Evolutionary conservation across 2,113 vertebrate species (phyloP).

Genomic region (Synodontis membranacea): DNA sequence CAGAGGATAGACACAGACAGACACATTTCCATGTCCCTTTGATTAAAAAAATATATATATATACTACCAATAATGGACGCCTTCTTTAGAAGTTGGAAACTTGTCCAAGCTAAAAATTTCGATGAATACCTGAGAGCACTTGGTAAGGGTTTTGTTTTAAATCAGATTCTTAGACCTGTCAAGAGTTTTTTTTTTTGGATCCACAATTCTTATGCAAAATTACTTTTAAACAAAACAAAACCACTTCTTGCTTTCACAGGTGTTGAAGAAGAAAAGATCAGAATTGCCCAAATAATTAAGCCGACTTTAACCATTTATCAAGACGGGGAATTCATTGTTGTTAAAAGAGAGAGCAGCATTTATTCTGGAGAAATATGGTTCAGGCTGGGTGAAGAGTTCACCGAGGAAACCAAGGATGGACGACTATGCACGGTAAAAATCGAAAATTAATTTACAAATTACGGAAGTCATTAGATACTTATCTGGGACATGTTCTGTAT

Average conservation of each 20-base stretch:
- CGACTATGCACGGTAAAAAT: not conserved
- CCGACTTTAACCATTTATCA: not conserved
- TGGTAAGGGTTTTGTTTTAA: not conserved
- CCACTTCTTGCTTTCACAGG: not conserved
- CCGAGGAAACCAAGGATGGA: not conserved
- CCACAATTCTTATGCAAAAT: not conserved
- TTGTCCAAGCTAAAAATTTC: not conserved
- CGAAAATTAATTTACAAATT: not conserved
- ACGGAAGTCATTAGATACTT: not conserved
- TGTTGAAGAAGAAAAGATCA: not conserved
- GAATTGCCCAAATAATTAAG: not conserved
- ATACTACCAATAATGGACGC: not conserved
- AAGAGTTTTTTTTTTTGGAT: not conserved
- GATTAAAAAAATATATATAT: not conserved
- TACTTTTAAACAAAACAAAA: not conserved
- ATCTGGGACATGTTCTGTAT: not conserved
- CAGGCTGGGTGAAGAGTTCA: slow-evolving; percentile 7
- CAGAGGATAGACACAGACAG: not conserved
- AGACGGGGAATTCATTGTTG: not conserved
- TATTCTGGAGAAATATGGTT: not conserved
- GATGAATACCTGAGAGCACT: not conserved
- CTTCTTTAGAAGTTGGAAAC: not conserved
- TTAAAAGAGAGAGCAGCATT: not conserved
- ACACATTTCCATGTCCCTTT: not conserved
- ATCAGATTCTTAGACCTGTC: not conserved